Evolutionary conservation across 2,797 vertebrate species (phyloP), one percentile per base, ranked within the genome.

Genomic region (Fringilla coelebs): DNA sequence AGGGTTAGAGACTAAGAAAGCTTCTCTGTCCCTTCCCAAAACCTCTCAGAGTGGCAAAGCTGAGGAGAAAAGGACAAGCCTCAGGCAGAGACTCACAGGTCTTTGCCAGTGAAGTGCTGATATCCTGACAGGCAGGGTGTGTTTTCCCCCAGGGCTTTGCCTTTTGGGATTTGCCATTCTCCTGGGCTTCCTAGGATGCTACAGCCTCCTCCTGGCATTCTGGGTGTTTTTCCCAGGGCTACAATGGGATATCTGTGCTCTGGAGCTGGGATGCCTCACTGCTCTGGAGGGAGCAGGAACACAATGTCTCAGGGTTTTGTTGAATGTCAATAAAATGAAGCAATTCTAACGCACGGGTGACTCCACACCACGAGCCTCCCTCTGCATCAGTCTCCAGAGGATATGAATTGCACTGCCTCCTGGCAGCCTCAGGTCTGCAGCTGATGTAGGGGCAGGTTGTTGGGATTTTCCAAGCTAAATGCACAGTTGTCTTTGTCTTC

Each of bases 391-490:
- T 71, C 76, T 80, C 78, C 1, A 0, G 85, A 90, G 91, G 72
- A 87, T 67, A 82, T 3, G 13, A 78, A 93, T 75, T 84, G 79
- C 73, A 20, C 43, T 36, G 82, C 87, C 75, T 93, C 80, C 73
- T 3, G 0, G 63, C 87, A 92, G 79, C 68, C 34, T 87, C 5
- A 2, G 65, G 68, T 88, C 87, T 6, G 2, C 80, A 76, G 46
- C 77, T 52, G 52, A 70, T 0, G 2, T 7, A 68, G 71, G 54
- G 52, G 17, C 74, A 94, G 60, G 74, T 82, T 86, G 45, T 36
- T 60, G 90, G 77, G 78, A 86, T 93, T 90, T 95, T 95, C 88
- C 80, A 79, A 74, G 67, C 41, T 60, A 78, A 89, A 84, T 6
- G 8, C 51, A 92, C 0, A 1, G 41, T 55, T 0, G 0, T 43